Evolutionary conservation across 2,797 vertebrate species (phyloP).

Genomic region (Trachops cirrhosus): DNA sequence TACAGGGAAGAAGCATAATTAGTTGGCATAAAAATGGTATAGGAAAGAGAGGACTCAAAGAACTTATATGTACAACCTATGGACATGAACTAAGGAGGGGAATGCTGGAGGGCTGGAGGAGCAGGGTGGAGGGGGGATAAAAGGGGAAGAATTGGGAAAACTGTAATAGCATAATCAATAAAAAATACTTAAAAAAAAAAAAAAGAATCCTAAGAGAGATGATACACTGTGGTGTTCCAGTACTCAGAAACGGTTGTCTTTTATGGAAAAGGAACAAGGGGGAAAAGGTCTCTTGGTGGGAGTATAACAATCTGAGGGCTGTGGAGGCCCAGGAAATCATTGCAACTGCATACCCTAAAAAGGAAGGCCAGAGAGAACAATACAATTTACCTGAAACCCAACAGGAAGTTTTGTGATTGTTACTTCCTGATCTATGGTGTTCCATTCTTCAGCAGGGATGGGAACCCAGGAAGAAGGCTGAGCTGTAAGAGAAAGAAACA

Average conservation of each 20-base stretch:
- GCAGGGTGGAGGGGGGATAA: no score
- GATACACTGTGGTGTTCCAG: neutral
- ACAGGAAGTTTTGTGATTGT: slow-evolving; percentile 14
- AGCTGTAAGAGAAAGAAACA: slow-evolving; percentile 45
- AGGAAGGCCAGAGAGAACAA: slow-evolving; percentile 1
- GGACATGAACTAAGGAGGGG: no score
- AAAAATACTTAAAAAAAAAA: no score
- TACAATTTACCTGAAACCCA: slow-evolving; percentile 35
- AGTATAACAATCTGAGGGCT: neutral
- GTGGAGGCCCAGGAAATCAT: neutral
- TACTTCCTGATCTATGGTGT: slow-evolving; percentile 20
- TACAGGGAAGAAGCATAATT: no score
- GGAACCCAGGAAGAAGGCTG: slow-evolving; percentile 48
- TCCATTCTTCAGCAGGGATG: slow-evolving; percentile 49
- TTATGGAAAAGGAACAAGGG: neutral
- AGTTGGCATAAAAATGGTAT: no score
- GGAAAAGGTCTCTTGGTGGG: neutral
- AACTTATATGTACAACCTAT: no score
- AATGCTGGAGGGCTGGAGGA: no score
- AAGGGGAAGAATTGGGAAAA: no score
- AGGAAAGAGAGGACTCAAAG: no score
- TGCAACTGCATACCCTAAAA: neutral
- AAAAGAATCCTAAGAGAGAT: neutral
- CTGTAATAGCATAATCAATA: no score
- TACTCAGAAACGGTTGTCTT: neutral